Conservation (phyloP, 1,140 invertebrate species). For the Scaptodrosophila lebanonensis region DNA sequence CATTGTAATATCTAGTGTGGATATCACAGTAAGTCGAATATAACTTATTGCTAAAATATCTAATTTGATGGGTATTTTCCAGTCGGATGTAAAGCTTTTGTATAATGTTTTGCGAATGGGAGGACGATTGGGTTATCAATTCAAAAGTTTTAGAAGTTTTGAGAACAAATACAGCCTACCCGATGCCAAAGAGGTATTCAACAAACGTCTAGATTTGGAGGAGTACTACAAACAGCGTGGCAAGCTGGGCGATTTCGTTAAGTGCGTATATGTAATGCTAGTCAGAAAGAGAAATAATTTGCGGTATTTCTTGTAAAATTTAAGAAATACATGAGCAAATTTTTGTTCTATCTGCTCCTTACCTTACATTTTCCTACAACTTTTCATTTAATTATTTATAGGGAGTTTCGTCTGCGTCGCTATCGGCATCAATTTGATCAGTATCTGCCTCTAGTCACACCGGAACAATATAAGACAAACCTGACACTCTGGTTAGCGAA, state of each 20-base stretch:
- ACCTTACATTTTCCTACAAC: background rate
- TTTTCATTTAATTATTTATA: constrained; percentile 17
- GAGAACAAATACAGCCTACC: constrained; percentile 62
- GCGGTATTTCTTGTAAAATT: background rate
- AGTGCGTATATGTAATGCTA: constrained; percentile 35
- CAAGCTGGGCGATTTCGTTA: constrained; percentile 66
- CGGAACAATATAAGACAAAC: constrained; percentile 56
- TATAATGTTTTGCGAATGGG: constrained; percentile 60
- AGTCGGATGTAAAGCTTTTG: constrained; percentile 68
- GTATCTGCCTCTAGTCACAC: constrained; percentile 49
- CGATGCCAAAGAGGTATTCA: constrained; percentile 58
- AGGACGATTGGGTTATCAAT: constrained; percentile 58
- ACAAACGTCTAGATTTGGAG: constrained; percentile 61
- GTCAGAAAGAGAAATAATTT: too few relatives aligned
- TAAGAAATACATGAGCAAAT: background rate
- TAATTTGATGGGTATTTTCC: constrained; percentile 2
- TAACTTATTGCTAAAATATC: background rate
- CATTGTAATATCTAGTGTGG: constrained; percentile 69
- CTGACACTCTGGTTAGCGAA: constrained; percentile 46
- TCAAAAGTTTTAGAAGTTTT: constrained; percentile 47
- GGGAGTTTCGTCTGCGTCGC: constrained; percentile 63
- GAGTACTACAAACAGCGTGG: constrained; percentile 71
- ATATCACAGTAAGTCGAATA: constrained; percentile 55
- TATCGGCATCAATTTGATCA: constrained; percentile 69
- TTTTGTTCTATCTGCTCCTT: too few relatives aligned